phyloP scores from a whole-genome alignment of 1,140 invertebrate species.

The Condylostylus longicornis region DNA sequence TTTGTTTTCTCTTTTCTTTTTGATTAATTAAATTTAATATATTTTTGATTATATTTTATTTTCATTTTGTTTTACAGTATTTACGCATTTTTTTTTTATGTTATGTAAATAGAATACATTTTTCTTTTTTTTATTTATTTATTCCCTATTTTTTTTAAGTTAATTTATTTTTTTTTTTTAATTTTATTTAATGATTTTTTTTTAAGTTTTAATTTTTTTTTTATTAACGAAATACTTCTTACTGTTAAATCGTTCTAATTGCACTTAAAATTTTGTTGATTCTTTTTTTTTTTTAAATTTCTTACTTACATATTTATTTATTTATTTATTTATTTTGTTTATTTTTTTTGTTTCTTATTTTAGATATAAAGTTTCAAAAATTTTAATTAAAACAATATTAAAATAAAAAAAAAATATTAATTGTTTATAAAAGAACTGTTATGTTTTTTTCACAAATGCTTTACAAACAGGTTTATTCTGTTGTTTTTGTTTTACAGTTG shows the following conservation, averaged over 20 bases:
- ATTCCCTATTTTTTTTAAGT: slow-evolving; percentile 5
- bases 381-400: background rate
- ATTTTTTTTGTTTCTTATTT: slow-evolving; percentile 13
- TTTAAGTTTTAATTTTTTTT: slow-evolving; percentile 6
- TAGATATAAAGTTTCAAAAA: slow-evolving; percentile 10
- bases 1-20: too few relatives aligned
- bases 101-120: slow-evolving; percentile 7
- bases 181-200: background rate
- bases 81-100: slow-evolving; percentile 3
- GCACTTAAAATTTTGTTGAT: slow-evolving; percentile 30
- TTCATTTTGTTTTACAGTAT: slow-evolving; percentile 2
- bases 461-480: slow-evolving; percentile 5
- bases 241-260: slow-evolving; percentile 36
- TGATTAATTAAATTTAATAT: too few relatives aligned
- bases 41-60: slow-evolving; percentile 5
- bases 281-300: slow-evolving; percentile 32
- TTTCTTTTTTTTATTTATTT: slow-evolving; percentile 5
- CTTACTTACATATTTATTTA: too few relatives aligned
- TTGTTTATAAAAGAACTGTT: too few relatives aligned
- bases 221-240: slow-evolving; percentile 17
- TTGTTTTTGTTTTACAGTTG: slow-evolving; percentile 1
- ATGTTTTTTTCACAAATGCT: slow-evolving; percentile 4
- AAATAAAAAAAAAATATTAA: too few relatives aligned
- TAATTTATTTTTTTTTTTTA: background rate
- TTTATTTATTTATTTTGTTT: slow-evolving; percentile 19